Evolutionary conservation across 2,888 invertebrate genomes (phyloP), one percentile per base, ranked within the genome.

Genomic region (Cephalotes varians): DNA sequence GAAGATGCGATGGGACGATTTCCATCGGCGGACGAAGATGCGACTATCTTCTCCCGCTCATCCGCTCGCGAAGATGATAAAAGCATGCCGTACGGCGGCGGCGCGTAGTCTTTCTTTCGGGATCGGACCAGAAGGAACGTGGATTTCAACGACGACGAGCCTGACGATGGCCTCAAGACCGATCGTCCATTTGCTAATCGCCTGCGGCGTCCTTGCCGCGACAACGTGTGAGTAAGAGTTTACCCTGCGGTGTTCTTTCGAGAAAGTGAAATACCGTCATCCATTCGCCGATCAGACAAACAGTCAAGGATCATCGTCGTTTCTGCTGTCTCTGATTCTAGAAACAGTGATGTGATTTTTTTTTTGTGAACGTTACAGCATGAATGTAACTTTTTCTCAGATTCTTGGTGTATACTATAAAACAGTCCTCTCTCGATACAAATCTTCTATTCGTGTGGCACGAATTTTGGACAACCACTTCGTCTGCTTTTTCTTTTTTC

Each of bases 61-160:
- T 76, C 85, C 87, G 87, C 76, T 56, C 51, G 60, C 85, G 80
- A 85, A 92, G 91, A 90, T 92, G 89, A 93, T 93, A 93, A 92
- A 93, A 93, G 91, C 87, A 84, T 85, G 87, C 77, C 80, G 88
- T 86, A 85, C 80, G 76, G 83, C 85, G 81, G 47, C 76, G 74
- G 37, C 69, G 69, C 47, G 81, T 92, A 91, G 93, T 93, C 88
- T 60, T 88, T 85, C 84, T 86, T 90, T 90, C 82, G 84, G 84
- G 82, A 87, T 88, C 89, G 86, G 77, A n/a, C 85, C 85, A 85
- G 86, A 79, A 88, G 67, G 84, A 88, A 81, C 84, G 77, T 81
- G 81, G 9, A 47, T 28, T 65, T 69, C 54, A 44, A 85, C 51
- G 54, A 62, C 49, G 21, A 88, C 58, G 56, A 21, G 47, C 54